phyloP scores from a whole-genome alignment of 2,888 invertebrate species.

The Biston betularia region DNA sequence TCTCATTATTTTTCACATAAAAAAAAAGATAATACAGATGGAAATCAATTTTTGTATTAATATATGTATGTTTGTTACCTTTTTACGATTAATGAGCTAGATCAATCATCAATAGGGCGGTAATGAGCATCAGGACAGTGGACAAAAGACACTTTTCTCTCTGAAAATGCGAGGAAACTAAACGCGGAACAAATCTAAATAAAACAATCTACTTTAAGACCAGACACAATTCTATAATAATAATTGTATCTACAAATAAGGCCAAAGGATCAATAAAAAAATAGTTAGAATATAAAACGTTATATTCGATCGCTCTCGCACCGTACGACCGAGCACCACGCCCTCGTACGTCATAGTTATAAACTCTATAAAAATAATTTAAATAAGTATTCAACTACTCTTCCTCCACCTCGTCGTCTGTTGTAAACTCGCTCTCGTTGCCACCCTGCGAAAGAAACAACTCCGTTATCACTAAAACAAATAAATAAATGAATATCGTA shows the following conservation, averaged over 20 bases:
- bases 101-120: no score
- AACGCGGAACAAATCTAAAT: background rate
- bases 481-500: background rate
- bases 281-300: constrained; percentile 76
- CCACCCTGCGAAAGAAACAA: constrained; percentile 71
- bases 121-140: no score
- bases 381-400: constrained; percentile 75
- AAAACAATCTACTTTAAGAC: background rate
- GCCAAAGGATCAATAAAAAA: constrained; percentile 37
- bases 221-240: background rate
- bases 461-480: background rate
- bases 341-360: constrained; percentile 77
- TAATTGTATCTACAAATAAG: no score
- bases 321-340: constrained; percentile 64
- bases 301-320: constrained; percentile 78
- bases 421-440: constrained; percentile 88
- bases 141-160: no score
- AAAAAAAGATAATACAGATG: no score
- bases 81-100: no score
- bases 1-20: no score
- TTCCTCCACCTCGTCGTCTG: constrained; percentile 88
- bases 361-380: constrained; percentile 85
- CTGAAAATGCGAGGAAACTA: no score
- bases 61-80: no score
- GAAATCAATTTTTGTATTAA: no score